Conservation (phyloP, 2,113 vertebrate species). For the Calonectris borealis region DNA sequence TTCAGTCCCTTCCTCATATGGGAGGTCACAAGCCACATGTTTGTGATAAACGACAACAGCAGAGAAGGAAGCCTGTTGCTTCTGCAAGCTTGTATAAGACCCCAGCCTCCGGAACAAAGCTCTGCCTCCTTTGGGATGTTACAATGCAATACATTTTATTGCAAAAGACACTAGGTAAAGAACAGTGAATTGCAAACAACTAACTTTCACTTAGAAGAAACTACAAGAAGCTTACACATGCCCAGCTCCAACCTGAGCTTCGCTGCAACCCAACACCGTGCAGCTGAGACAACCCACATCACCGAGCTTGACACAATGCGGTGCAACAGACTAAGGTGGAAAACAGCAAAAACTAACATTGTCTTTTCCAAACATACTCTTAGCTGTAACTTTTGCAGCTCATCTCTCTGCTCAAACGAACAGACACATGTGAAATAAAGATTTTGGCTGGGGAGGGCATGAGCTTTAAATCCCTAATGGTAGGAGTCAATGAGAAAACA, state of each 20-base stretch:
- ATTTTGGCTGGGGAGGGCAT: neutral
- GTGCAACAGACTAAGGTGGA: neutral
- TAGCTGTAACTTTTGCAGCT: neutral
- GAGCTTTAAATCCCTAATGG: neutral
- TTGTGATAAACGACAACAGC: neutral
- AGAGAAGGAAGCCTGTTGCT: neutral
- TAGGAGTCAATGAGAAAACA: neutral
- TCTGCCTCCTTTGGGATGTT: neutral
- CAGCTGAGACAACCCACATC: neutral
- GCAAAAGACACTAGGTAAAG: neutral
- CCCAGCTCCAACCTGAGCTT: neutral
- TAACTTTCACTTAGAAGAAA: neutral
- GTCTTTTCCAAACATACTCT: neutral
- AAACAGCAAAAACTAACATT: neutral
- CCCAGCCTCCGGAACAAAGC: neutral
- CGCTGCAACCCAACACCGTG: neutral
- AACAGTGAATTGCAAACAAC: neutral
- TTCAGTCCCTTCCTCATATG: neutral
- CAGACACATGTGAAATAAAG: neutral
- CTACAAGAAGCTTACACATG: neutral
- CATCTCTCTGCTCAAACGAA: neutral
- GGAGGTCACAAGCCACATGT: neutral
- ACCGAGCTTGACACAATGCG: rapidly evolving
- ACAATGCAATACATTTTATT: neutral
- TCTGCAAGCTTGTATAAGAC: neutral